A percentile compares a stretch with the other conserved stretches of the same genome.
Conservation (phyloP, 2,888 invertebrate genomes). For the Acanthosepion lycidas region DNA sequence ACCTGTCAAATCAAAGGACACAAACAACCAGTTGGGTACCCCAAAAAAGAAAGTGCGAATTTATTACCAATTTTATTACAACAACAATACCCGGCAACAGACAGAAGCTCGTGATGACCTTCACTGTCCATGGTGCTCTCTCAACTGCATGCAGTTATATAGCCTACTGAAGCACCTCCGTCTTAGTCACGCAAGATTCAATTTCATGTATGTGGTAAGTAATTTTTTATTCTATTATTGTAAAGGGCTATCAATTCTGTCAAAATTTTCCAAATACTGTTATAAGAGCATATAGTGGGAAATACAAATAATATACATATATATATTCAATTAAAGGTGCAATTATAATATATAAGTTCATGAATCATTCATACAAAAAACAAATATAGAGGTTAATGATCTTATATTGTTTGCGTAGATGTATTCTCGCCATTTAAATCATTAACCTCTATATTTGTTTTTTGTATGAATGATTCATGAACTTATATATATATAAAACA, state of each 20-base stretch:
- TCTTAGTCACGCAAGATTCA: slow-evolving; percentile 92
- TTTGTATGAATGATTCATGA: no score
- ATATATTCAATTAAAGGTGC: no score
- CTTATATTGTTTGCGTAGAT: no score
- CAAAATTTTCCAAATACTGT: no score
- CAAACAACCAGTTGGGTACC: slow-evolving; percentile 55
- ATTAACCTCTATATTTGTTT: no score
- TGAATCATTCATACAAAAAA: no score
- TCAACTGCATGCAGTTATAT: slow-evolving; percentile 90
- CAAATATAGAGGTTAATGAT: no score
- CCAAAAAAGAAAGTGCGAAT: slow-evolving; percentile 80
- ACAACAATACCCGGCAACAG: slow-evolving; percentile 94
- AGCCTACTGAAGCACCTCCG: slow-evolving; percentile 94
- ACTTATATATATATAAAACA: no score
- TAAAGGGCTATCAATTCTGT: no score
- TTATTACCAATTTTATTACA: slow-evolving; percentile 95
- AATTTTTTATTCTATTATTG: background rate
- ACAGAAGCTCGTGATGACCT: slow-evolving; percentile 94
- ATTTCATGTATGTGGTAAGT: slow-evolving; percentile 91
- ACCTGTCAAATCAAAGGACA: slow-evolving; percentile 53
- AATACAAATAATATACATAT: background rate
- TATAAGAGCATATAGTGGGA: no score
- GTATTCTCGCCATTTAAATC: no score
- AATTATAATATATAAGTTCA: no score
- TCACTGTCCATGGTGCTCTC: slow-evolving; percentile 95